Evolutionary conservation across 2,888 invertebrate genomes (phyloP), one percentile per base, ranked within the genome.

Genomic region (Siphlonurus alternatus): DNA sequence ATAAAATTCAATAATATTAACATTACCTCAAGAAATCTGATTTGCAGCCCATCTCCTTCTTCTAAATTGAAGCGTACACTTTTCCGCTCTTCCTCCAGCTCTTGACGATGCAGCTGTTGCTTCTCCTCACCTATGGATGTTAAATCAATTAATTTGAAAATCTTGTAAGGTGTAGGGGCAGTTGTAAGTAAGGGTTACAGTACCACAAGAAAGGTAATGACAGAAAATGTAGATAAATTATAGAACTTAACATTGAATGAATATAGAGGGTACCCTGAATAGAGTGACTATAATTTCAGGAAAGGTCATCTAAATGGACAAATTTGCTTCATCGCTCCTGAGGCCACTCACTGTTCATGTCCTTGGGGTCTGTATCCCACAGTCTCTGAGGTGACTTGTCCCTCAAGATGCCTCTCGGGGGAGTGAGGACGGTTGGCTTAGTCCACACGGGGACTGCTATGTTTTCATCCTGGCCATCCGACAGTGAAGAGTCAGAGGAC

Each of bases 41-140:
- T 56, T 56, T 56, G 56, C n/a, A 56, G 19, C 5, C 56, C 56
- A 18, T 10, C 56, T 7, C 56, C 77, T 64, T 75, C 76, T 63
- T 79, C 78, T 64, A 85, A 73, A 73, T 83, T 83, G 69, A 85
- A 85, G 7, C 84, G 78, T 0, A 90, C 89, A 72, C 86, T 88
- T 72, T 89, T 89, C 66, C 83, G 83, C 65, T 89, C 86, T 51
- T 87, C 89, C 66, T 89, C 89, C 66, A 81, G 79, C 69, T 80
- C 76, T 54, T 78, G 70, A 60, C 74, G 67, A 18, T 63, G 61
- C 67, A 67, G 68, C 56, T 63, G 61, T 53, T 66, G 66, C 53
- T 67, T 68, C 24, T 67, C 67, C 60, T 67, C 68, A 53, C 20
- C 67, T 67, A 63, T 54, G 23, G 2, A 60, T 56, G 0, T 23